Evolutionary conservation across 2,888 invertebrate genomes (phyloP), one percentile per base, ranked within the genome.

Genomic region (Heliconius sara): DNA sequence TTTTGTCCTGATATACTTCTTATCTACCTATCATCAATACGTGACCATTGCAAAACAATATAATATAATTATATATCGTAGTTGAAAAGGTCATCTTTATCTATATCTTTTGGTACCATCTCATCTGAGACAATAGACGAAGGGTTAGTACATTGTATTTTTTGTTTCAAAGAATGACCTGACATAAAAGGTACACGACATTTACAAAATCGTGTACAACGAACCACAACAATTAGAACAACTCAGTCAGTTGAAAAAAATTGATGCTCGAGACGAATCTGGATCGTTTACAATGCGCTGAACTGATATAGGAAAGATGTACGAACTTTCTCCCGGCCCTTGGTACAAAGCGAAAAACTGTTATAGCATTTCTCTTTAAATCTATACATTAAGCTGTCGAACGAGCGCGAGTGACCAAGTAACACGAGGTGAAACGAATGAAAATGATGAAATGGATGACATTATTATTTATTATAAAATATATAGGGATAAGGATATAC

Each of bases 321-420:
- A 87, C 86, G 81, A 88, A 92, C 94, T 95, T 95, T 95, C 95
- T 89, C 94, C 90, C 83, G 91, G 93, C 93, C 95, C 94, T 94
- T 91, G 86, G 84, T 83, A 87, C 85, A 83, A 86, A 85, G 84
- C 87, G 85, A 84, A 83, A 75, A 86, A 85, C 85, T 80, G 87
- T 90, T 87, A 88, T 86, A 85, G 83, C 87, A 85, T 87, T 88
- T 87, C 86, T 85, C 85, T 86, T 87, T 86, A 83, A 82, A 78
- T 81, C 79, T 27, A 60, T 67, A 66, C 10, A 60, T 75, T 25
- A 57, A 30, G 22, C 63, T 65, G 60, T 71, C 63, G 71, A 71
- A 16, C 65, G 27, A 65, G 39, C n/a, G 13, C 30, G n/a, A 57
- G 57, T 52, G 16, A 60, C 13, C 6, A 57, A 57, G 16, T 34